phyloP scores from a whole-genome alignment of 1,140 invertebrate genomes.

The Himalopsyche phryganea region DNA sequence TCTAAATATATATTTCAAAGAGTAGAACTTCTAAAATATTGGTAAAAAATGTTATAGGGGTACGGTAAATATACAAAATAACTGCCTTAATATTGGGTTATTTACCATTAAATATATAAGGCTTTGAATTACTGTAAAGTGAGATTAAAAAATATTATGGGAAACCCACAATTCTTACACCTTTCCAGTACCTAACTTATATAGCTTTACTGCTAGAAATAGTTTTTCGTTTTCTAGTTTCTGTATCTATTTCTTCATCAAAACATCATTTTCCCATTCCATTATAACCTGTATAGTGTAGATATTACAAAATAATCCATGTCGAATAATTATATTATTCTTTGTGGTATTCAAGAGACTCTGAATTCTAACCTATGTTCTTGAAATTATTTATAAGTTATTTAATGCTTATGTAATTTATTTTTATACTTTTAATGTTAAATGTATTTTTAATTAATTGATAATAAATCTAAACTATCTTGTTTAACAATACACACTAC shows the following conservation, averaged over 20 bases:
- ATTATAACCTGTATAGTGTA: neutral
- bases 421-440: constrained; percentile 24
- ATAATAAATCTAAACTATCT: neutral
- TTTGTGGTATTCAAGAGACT: too few relatives aligned
- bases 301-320: neutral
- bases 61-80: too few relatives aligned
- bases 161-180: neutral
- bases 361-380: neutral
- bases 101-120: too few relatives aligned
- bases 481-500: neutral
- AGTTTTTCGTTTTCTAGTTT: too few relatives aligned
- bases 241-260: neutral
- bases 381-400: constrained; percentile 14
- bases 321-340: neutral
- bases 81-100: too few relatives aligned
- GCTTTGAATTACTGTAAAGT: too few relatives aligned
- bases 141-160: too few relatives aligned
- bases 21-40: too few relatives aligned
- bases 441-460: constrained; percentile 15
- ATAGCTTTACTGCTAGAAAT: too few relatives aligned
- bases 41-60: too few relatives aligned
- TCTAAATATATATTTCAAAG: too few relatives aligned
- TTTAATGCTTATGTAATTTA: constrained; percentile 27
- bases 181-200: neutral
- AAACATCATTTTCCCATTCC: neutral